phyloP scores from a whole-genome alignment of 2,888 invertebrate species.

The Drepana falcataria region DNA sequence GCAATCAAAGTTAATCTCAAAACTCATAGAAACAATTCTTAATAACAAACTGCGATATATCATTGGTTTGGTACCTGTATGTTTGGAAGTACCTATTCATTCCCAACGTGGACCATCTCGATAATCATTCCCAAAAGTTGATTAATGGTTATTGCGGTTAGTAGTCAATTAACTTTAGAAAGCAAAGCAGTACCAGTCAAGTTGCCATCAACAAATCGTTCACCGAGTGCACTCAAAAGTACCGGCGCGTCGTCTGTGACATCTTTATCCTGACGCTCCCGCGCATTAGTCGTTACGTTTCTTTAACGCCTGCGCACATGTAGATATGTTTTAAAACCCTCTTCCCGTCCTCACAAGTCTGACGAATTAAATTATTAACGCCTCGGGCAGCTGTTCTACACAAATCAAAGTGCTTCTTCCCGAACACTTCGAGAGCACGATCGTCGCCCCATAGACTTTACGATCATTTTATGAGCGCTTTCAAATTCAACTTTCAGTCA shows the following conservation, averaged over 20 bases:
- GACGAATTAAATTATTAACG: constrained; percentile 79
- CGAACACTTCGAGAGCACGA: constrained; percentile 54
- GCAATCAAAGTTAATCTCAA: neutral
- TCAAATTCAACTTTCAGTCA: constrained; percentile 68
- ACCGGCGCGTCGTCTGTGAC: constrained; percentile 33
- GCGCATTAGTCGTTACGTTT: constrained; percentile 51
- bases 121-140: constrained; percentile 28
- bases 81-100: constrained; percentile 42
- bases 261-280: constrained; percentile 44
- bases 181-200: constrained; percentile 31
- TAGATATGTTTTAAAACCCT: constrained; percentile 57
- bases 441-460: constrained; percentile 59
- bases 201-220: constrained; percentile 63
- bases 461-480: constrained; percentile 68
- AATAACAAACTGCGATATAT: constrained; percentile 8
- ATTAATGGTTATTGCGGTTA: constrained; percentile 49
- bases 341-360: constrained; percentile 67
- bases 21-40: neutral
- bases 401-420: constrained; percentile 72
- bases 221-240: constrained; percentile 39
- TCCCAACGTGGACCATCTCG: constrained; percentile 13
- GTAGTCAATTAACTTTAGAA: constrained; percentile 51
- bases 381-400: constrained; percentile 68
- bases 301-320: constrained; percentile 62
- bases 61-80: constrained; percentile 35